Conservation (phyloP, 2,797 vertebrate genomes). For the Pelobates cultripes region DNA sequence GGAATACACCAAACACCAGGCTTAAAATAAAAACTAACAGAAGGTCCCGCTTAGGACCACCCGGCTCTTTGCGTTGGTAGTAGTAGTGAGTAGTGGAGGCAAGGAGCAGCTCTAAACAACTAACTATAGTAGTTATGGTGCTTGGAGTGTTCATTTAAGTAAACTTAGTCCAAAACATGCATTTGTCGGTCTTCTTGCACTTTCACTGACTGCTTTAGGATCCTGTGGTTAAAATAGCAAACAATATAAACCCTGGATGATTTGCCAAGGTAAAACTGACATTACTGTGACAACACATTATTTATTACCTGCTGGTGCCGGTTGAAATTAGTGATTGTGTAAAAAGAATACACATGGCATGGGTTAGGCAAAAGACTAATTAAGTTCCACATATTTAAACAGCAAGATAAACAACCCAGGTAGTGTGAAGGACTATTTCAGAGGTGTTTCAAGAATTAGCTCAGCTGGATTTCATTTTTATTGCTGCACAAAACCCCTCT, state of each 20-base stretch:
- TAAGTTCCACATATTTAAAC: constrained; percentile 38
- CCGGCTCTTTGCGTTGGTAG: too few relatives aligned
- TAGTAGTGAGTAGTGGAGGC: too few relatives aligned
- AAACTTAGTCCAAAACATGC: too few relatives aligned
- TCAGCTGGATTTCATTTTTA: not conserved
- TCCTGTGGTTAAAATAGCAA: too few relatives aligned
- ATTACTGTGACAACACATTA: not conserved
- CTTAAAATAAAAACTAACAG: too few relatives aligned
- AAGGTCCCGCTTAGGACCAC: too few relatives aligned
- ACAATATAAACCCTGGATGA: not conserved
- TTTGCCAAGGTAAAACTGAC: not conserved
- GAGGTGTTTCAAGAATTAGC: constrained; percentile 36
- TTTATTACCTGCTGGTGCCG: not conserved
- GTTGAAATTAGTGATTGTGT: constrained; percentile 1
- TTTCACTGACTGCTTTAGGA: too few relatives aligned
- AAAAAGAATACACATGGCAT: not conserved
- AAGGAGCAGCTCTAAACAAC: too few relatives aligned
- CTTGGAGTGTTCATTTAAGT: too few relatives aligned
- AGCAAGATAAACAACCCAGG: constrained; percentile 42
- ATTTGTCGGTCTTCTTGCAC: too few relatives aligned
- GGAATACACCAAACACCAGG: too few relatives aligned
- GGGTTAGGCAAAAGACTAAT: constrained; percentile 40
- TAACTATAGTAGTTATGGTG: too few relatives aligned
- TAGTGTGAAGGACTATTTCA: constrained; percentile 27
- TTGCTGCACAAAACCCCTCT: not conserved